phyloP scores from a whole-genome alignment of 2,113 vertebrate genomes.

The Syngnathus floridae region DNA sequence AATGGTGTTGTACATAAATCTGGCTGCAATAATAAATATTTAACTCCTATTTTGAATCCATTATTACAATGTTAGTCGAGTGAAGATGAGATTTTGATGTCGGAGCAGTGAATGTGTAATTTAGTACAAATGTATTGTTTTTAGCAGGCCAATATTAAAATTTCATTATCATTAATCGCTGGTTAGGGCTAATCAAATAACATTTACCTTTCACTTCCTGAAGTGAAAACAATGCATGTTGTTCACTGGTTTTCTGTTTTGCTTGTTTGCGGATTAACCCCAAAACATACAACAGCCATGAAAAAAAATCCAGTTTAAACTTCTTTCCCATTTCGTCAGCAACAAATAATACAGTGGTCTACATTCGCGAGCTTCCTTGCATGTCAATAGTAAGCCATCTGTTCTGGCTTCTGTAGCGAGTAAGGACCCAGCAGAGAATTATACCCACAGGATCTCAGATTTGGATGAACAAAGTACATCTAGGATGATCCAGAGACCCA shows the following conservation, averaged over 20 bases:
- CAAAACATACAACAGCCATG: conserved; percentile 28
- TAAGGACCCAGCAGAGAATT: conserved; percentile 40
- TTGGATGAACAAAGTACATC: conserved; percentile 29
- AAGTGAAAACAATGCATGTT: not conserved
- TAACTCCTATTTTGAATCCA: too few relatives aligned
- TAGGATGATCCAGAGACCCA: conserved; percentile 36
- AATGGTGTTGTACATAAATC: too few relatives aligned
- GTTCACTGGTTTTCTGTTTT: not conserved
- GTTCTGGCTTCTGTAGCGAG: conserved; percentile 34
- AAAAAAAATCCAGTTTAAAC: conserved; percentile 63
- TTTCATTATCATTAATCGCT: not conserved
- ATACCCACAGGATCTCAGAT: conserved; percentile 42
- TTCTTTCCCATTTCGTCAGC: conserved; percentile 10
- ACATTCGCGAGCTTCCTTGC: conserved; percentile 42
- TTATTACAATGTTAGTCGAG: not conserved
- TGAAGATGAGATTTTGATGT: not conserved
- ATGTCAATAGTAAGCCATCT: conserved; percentile 57
- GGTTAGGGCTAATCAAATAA: not conserved
- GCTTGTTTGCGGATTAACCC: not conserved
- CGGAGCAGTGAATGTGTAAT: not conserved
- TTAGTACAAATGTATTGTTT: not conserved
- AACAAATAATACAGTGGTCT: not conserved
- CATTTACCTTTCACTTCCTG: not conserved
- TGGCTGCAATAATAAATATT: too few relatives aligned
- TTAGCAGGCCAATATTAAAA: too few relatives aligned